Evolutionary conservation across 1,140 invertebrate genomes (phyloP).

Genomic region (Hyposmocoma kahamanoa): DNA sequence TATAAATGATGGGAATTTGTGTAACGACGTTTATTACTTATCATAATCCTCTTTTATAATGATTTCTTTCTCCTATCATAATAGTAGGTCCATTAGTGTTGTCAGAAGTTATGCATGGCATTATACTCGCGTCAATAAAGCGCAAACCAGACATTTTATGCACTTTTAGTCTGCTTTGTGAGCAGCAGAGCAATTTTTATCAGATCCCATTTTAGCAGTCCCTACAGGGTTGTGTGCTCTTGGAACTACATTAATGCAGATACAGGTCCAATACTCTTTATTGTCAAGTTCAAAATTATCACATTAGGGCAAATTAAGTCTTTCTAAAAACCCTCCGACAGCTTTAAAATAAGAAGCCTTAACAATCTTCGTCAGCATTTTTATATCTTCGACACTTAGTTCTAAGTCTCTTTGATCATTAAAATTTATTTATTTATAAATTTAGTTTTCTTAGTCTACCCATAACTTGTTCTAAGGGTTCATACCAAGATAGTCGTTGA

Average conservation of each 20-base stretch:
- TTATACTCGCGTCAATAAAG: slow-evolving; percentile 85
- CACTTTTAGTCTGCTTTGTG: slow-evolving; percentile 80
- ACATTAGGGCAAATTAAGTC: slow-evolving; percentile 52
- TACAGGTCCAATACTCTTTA: slow-evolving; percentile 78
- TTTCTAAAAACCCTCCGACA: slow-evolving; percentile 42
- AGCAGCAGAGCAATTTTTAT: slow-evolving; percentile 74
- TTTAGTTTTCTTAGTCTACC: background rate
- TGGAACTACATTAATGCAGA: slow-evolving; percentile 72
- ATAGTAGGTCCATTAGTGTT: slow-evolving; percentile 85
- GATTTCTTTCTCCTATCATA: slow-evolving; percentile 85
- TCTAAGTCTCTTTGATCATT: slow-evolving; percentile 79
- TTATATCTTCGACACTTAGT: slow-evolving; percentile 76
- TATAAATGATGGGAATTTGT: too few relatives aligned
- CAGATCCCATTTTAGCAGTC: slow-evolving; percentile 85
- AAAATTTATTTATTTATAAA: too few relatives aligned
- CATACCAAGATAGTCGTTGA: background rate
- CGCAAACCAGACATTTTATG: slow-evolving; percentile 78
- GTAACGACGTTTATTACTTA: too few relatives aligned
- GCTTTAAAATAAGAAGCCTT: slow-evolving; percentile 53
- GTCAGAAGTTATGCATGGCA: slow-evolving; percentile 81
- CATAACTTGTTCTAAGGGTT: background rate
- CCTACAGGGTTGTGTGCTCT: slow-evolving; percentile 81
- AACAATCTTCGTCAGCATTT: slow-evolving; percentile 45
- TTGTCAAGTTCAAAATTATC: slow-evolving; percentile 59
- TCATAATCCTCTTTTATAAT: slow-evolving; percentile 78